These are phyloP conservation scores for Cheilosia pagana DNA, from an alignment of 2,888 invertebrate species.

Conservation along the genomic window DNA sequence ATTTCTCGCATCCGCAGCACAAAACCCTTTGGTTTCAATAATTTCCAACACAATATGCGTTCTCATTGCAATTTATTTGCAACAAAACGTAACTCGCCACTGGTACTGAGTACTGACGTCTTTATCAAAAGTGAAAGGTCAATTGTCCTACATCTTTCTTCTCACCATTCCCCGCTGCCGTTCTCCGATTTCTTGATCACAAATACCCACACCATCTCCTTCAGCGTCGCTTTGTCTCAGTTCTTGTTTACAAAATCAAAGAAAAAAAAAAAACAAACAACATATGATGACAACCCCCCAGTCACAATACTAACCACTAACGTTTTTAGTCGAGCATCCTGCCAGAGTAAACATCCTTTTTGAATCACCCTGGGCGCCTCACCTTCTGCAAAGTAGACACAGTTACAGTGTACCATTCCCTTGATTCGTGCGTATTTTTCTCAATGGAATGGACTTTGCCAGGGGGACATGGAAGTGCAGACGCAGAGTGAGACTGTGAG, in stretches of 20 bases:
- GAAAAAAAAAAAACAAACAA: not conserved
- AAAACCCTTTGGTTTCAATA: not conserved
- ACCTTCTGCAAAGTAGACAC: slow-evolving; percentile 33
- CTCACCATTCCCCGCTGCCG: not conserved
- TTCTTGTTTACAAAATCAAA: slow-evolving; percentile 45
- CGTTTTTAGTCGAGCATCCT: slow-evolving; percentile 27
- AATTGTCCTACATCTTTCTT: slow-evolving; percentile 35
- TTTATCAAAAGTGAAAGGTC: slow-evolving; percentile 68
- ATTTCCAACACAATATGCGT: slow-evolving; percentile 12
- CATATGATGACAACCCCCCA: slow-evolving; percentile 1
- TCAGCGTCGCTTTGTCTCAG: slow-evolving; percentile 57
- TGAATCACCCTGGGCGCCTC: slow-evolving; percentile 57
- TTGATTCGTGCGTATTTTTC: slow-evolving; percentile 41
- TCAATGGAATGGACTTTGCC: slow-evolving; percentile 36
- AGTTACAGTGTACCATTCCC: slow-evolving; percentile 9
- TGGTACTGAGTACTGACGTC: slow-evolving; percentile 22
- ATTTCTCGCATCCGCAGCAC: not conserved
- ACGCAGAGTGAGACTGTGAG: not conserved
- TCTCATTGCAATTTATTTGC: not conserved
- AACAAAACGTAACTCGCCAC: not conserved
- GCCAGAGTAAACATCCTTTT: slow-evolving; percentile 44
- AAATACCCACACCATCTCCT: slow-evolving; percentile 10
- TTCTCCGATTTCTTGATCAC: not conserved
- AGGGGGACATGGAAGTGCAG: not conserved
- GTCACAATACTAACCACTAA: slow-evolving; percentile 1